These are phyloP conservation scores for Lepidurus arcticus DNA, from an alignment of 1,140 invertebrate genomes.

Conservation along the genomic window DNA sequence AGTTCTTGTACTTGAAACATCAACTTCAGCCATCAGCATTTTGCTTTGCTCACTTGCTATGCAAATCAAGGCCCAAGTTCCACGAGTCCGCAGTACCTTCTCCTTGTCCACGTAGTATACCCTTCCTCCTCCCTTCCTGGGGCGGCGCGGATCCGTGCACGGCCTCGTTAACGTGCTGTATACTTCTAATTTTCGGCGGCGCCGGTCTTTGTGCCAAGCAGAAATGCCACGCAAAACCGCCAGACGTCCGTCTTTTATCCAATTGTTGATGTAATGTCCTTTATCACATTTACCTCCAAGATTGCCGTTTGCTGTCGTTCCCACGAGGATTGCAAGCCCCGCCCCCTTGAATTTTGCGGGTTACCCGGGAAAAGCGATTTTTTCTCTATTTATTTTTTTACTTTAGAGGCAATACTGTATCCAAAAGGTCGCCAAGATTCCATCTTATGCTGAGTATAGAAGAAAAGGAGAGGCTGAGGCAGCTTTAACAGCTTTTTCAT, in stretches of 20 bases:
- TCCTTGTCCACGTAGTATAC: neutral
- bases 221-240: neutral
- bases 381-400: neutral
- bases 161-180: neutral
- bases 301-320: neutral
- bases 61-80: neutral
- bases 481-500: neutral
- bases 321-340: neutral
- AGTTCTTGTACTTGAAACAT: neutral
- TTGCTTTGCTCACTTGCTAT: neutral
- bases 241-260: neutral
- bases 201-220: too few relatives aligned
- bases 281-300: neutral
- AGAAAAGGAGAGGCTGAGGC: neutral
- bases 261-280: neutral
- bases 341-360: neutral
- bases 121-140: too few relatives aligned
- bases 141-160: neutral
- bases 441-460: neutral
- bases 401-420: too few relatives aligned
- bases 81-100: neutral
- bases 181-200: neutral
- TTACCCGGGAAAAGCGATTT: neutral
- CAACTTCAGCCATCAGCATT: slow-evolving; percentile 11
- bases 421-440: too few relatives aligned